Evolutionary conservation across 2,888 invertebrate species (phyloP).

Genomic region (Mechanitis messenoides): DNA sequence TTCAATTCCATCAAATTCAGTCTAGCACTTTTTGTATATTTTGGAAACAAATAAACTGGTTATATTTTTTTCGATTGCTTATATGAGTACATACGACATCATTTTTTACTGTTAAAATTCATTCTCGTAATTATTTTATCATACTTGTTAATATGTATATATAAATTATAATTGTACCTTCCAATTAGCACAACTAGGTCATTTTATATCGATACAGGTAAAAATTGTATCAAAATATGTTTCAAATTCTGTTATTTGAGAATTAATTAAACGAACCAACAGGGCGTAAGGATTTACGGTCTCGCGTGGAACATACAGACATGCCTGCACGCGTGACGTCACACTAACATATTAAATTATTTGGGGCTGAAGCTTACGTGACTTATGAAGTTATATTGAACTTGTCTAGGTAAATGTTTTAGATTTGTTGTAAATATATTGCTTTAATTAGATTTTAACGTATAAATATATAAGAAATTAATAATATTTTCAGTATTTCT

Average conservation of each 20-base stretch:
- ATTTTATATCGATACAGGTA: constrained; percentile 14
- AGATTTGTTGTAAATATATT: not conserved
- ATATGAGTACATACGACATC: too few species aligned
- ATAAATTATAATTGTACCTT: not conserved
- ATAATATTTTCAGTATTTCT: too few species aligned
- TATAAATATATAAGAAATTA: too few species aligned
- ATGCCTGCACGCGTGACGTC: constrained; percentile 61
- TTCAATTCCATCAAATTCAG: too few species aligned
- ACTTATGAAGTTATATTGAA: constrained; percentile 14
- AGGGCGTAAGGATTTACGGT: constrained; percentile 65
- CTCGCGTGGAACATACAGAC: constrained; percentile 42
- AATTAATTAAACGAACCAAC: constrained; percentile 72
- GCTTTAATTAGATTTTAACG: too few species aligned
- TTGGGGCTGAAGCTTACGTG: constrained; percentile 36
- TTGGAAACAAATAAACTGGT: too few species aligned
- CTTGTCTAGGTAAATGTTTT: not conserved
- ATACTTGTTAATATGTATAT: not conserved
- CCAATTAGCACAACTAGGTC: constrained; percentile 1
- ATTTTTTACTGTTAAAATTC: too few species aligned
- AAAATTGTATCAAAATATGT: constrained; percentile 36
- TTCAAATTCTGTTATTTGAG: constrained; percentile 51
- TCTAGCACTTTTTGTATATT: too few species aligned
- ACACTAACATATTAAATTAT: constrained; percentile 61
- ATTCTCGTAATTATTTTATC: too few species aligned
- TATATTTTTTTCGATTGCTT: too few species aligned